A percentile compares a stretch with the other conserved stretches of the same genome.
These are phyloP conservation scores for Agrilus planipennis DNA, from an alignment of 1,140 invertebrate species.

Conservation along the genomic window DNA sequence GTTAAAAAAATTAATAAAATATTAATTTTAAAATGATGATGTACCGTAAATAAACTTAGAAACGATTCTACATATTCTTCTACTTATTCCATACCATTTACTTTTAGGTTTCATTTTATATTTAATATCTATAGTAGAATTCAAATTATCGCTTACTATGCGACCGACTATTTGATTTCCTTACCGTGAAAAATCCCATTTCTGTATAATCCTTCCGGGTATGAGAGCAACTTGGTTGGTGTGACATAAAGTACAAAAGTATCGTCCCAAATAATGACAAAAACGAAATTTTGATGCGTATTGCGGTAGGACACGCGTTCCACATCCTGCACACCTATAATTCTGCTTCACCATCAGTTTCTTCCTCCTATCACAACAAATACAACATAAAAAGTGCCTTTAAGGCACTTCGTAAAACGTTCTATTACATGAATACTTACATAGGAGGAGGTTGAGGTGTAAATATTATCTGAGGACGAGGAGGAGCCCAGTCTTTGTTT, in stretches of 20 bases:
- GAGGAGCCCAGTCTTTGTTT: constrained; percentile 74
- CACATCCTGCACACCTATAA: constrained; percentile 76
- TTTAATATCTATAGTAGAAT: no score
- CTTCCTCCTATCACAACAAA: constrained; percentile 39
- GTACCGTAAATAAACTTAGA: neutral
- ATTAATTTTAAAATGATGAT: neutral
- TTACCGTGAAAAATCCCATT: constrained; percentile 62
- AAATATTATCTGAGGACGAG: constrained; percentile 74
- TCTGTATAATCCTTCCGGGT: constrained; percentile 62
- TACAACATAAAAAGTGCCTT: constrained; percentile 3
- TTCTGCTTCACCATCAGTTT: constrained; percentile 63
- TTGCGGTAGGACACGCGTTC: constrained; percentile 60
- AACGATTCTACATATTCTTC: neutral
- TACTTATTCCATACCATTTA: no score
- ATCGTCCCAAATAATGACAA: constrained; percentile 77
- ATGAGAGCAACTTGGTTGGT: constrained; percentile 62
- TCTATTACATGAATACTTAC: constrained; percentile 38
- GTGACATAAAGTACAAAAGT: constrained; percentile 84
- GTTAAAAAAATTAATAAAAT: no score
- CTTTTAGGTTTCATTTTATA: no score
- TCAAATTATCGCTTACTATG: neutral
- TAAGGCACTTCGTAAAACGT: neutral
- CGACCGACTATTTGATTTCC: no score
- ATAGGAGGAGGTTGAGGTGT: constrained; percentile 56
- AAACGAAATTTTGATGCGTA: constrained; percentile 64